Evolutionary conservation across 2,113 vertebrate species (phyloP), one percentile per base, ranked within the genome.

Genomic region (Sinocyclocheilus grahami): DNA sequence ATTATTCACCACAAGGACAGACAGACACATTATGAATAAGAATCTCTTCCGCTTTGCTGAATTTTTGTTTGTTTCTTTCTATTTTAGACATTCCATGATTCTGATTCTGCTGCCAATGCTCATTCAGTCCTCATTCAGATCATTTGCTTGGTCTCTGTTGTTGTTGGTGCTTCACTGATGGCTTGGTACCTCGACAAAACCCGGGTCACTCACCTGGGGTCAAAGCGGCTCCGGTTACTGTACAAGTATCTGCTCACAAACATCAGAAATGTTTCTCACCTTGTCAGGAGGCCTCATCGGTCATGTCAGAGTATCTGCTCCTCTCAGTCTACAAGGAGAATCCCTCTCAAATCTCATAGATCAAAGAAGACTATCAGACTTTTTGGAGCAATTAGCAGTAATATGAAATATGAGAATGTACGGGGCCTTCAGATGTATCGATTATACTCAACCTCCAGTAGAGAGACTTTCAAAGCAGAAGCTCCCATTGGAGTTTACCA

Each of bases 401-500:
- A 87, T 62, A n/a, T 53, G 1, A 90, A 81, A 72, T 48, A 85
- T 63, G 39, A 63, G 27, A 37, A 16, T 30, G 18, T 7, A 78
- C 5, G 55, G 2, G 37, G 24, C 7, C 24, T 75, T 74, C 86
- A 89, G 55, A 48, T 27, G 16, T 82, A 85, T 55, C 83, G 72
- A 18, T 88, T 89, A 69, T 92, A 90, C 84, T 92, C 92, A 0
- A 92, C 89, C 30, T 92, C 92, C 9, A 79, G 91, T 4, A 87
- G 88, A 58, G 83, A 89, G 76, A 18, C 46, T 2, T 91, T 90
- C 33, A 93, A 92, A 92, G 79, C 89, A 14, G 78, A 93, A 60
- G 90, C 92, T 86, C 93, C 93, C 2, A 76, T 93, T 62, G 93
- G 94, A 39, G 82, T 92, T 76, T 78, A 87, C 5, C 81, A 91